Evolutionary conservation across 1,140 invertebrate genomes (phyloP).

Genomic region (Scylla paramamosain): DNA sequence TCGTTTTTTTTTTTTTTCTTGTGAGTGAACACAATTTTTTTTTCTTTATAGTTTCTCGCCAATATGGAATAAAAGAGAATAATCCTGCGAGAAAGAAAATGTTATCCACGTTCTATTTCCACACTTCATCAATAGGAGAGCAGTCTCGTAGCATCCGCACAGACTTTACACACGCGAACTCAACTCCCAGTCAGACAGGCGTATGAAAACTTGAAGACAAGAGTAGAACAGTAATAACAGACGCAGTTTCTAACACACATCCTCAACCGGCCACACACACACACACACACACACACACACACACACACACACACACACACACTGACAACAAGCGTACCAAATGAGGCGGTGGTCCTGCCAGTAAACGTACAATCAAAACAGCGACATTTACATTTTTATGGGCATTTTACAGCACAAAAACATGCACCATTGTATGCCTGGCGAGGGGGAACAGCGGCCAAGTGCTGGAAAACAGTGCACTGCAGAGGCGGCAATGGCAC

Average conservation of each 20-base stretch:
- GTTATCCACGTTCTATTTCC: too few relatives aligned
- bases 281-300: conserved; percentile 1
- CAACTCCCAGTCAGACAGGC: too few relatives aligned
- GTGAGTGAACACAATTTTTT: too few relatives aligned
- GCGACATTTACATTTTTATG: conserved; percentile 23
- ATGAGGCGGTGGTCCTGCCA: neutral
- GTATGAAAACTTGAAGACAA: too few relatives aligned
- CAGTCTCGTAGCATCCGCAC: too few relatives aligned
- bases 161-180: too few relatives aligned
- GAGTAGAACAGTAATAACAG: too few relatives aligned
- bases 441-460: conserved; percentile 5
- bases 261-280: neutral
- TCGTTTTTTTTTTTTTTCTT: too few relatives aligned
- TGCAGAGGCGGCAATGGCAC: neutral
- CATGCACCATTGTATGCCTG: neutral
- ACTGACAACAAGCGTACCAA: neutral
- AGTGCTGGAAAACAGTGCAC: neutral
- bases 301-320: conserved; percentile 12
- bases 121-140: too few relatives aligned
- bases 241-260: neutral
- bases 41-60: too few relatives aligned
- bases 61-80: too few relatives aligned
- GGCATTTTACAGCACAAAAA: conserved; percentile 2
- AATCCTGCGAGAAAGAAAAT: too few relatives aligned
- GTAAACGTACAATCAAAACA: conserved; percentile 23